These are phyloP conservation scores for Patella pellucida DNA, from an alignment of 2,888 invertebrate species.

Conservation along the genomic window DNA sequence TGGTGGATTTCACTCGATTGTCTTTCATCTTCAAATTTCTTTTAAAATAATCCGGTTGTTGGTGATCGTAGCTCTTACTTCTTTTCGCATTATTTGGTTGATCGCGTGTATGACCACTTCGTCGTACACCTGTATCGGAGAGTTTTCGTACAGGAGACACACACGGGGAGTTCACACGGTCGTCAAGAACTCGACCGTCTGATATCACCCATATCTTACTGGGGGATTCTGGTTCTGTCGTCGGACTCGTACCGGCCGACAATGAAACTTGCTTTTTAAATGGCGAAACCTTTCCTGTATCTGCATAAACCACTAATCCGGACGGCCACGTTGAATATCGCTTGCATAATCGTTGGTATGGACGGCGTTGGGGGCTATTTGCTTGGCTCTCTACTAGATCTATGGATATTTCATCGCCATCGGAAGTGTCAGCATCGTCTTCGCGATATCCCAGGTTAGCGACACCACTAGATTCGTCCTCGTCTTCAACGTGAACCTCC, in stretches of 20 bases:
- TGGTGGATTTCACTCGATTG: slow-evolving; percentile 56
- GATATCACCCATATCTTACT: slow-evolving; percentile 28
- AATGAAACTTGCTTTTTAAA: slow-evolving; percentile 5
- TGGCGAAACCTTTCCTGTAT: slow-evolving; percentile 8
- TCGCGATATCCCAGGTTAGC: slow-evolving; percentile 26
- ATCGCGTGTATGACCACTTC: neutral
- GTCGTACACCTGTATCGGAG: slow-evolving; percentile 26
- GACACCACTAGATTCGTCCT: slow-evolving; percentile 1
- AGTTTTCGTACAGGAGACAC: slow-evolving; percentile 15
- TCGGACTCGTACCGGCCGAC: slow-evolving; percentile 19
- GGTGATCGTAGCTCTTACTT: slow-evolving; percentile 28
- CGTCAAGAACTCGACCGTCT: slow-evolving; percentile 5
- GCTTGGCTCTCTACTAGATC: slow-evolving; percentile 7
- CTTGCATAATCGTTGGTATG: slow-evolving; percentile 15
- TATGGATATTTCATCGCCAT: slow-evolving; percentile 14
- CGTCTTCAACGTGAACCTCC: neutral
- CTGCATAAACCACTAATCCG: slow-evolving; percentile 14
- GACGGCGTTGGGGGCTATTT: slow-evolving; percentile 16
- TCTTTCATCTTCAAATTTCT: slow-evolving; percentile 44
- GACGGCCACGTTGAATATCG: slow-evolving; percentile 17
- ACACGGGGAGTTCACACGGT: neutral
- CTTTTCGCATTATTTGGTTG: slow-evolving; percentile 16
- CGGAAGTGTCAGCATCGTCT: slow-evolving; percentile 9
- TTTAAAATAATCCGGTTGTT: slow-evolving; percentile 39
- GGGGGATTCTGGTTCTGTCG: slow-evolving; percentile 24